Evolutionary conservation across 2,797 vertebrate genomes (phyloP), one percentile per base, ranked within the genome.

Genomic region (Typhlichthys subterraneus): DNA sequence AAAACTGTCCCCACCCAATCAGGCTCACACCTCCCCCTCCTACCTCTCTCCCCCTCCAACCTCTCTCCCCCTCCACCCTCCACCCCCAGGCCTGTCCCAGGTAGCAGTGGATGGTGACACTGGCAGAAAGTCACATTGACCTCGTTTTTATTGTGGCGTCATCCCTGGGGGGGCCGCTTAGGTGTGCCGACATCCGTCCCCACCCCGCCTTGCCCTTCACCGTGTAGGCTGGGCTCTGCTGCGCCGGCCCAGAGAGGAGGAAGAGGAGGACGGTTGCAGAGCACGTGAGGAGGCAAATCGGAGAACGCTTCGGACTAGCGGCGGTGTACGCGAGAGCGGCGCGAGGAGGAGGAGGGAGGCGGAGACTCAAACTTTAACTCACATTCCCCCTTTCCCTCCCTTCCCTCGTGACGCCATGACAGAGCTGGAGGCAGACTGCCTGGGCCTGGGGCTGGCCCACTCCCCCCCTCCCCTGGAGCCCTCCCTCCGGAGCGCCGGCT

Each of bases 381-480:
- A 23, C 23, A 23, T 23, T 23, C 23, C 23, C 79, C 42, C 79
- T 57, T 33, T 80, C 73, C 46, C 17, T 11, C 42, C 45, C 45
- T 17, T 14, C 14, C 80, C 67, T 75, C 70, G 23, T 23, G 23
- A 23, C 23, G 70, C 72, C 80, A 93, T 93, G 92, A 88, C 92
- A 1, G 91, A 93, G 87, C 76, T 90, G 48, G 92, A 93, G 82
- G 80, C 85, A 0, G 92, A 92, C 64, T 91, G 91, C 79, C 74
- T 92, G 63, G 50, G 87, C 17, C 84, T 91, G 5, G 78, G 88
- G 57, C 77, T 86, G 52, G 70, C 46, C 7, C 62, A 54, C 58
- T 51, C 81, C 47, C 72, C 88, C 0, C 46, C 75, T 0, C 63
- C 80, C 0, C 83, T 91, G 59, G 91, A 92, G 53, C 5, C 86